Conservation (phyloP, 2,113 vertebrate genomes). For the Syngnathus scovelli region DNA sequence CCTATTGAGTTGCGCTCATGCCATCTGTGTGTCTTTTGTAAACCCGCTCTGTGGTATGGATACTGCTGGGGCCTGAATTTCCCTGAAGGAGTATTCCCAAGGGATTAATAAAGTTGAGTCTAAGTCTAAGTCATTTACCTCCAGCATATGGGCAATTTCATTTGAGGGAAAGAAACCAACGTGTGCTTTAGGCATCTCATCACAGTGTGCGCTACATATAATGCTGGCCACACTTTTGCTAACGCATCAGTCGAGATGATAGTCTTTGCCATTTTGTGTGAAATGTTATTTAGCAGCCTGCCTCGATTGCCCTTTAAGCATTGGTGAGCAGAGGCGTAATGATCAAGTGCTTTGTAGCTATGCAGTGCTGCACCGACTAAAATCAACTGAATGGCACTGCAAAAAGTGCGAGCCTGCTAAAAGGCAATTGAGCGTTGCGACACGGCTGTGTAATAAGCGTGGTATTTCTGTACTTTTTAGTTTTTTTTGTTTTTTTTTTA, state of each 20-base stretch:
- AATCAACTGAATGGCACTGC: constrained; percentile 26
- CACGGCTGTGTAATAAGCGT: not conserved
- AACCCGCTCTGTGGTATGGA: no score
- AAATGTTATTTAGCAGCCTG: constrained; percentile 46
- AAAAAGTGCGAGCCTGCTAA: constrained; percentile 16
- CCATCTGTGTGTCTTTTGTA: no score
- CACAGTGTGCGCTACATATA: constrained; percentile 3
- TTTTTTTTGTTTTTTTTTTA: not conserved
- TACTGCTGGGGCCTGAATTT: no score
- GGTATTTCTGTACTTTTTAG: not conserved
- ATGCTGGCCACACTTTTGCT: constrained; percentile 19
- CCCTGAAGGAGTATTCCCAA: no score
- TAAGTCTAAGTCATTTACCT: constrained; percentile 24
- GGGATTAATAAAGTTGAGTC: no score
- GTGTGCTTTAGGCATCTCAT: constrained; percentile 2
- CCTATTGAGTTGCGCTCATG: no score
- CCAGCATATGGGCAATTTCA: constrained; percentile 7
- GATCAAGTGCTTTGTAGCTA: constrained; percentile 49
- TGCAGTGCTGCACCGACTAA: constrained; percentile 36
- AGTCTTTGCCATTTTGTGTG: constrained; percentile 21
- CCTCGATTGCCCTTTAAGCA: constrained; percentile 42
- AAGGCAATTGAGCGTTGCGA: constrained; percentile 10
- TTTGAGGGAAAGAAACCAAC: constrained; percentile 17
- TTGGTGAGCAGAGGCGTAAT: constrained; percentile 40
- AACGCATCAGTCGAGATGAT: constrained; percentile 12